Base-by-base conservation (phyloP, 2,113 vertebrate species). In the Bettongia penicillata region DNA sequence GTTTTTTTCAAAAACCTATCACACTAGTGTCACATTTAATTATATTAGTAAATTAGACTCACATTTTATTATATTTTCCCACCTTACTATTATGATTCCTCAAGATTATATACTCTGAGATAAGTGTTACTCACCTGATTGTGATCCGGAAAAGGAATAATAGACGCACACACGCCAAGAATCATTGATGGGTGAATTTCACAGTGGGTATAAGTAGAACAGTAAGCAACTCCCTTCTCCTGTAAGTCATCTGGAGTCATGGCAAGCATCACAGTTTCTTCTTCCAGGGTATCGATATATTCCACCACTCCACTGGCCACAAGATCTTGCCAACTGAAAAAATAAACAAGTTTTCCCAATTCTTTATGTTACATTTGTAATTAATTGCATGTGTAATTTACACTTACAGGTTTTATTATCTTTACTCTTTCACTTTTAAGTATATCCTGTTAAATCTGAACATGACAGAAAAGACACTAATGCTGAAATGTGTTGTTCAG, bases 101-200 rank as follows among this genome's bases (percentile, higher is more conserved):
- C 51, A 92, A 77, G 61, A n/a, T 77, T 5, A 77, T 37, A 43
- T 77, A 94, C 23, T 48, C 90, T 14, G 93, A 93, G n/a, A 96
- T n/a, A 93, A 77, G 28, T 43, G 55, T 31, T 48, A 98, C 98
- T 94, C 98, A 99, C 99, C 99, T 99, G 99, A 98, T 99, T 99
- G 98, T 99, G 99, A 97, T 99, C 99, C 8, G 99, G 99, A 97
- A 99, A 99, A 22, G 99, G 99, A 96, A 99, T 99, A 97, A 99
- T 99, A 61, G 99, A 99, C 0, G 99, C 99, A 94, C 99, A 99
- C 10, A 99, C 99, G 92, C 99, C 99, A 48, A 99, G 99, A 97
- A 99, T 99, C 99, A 99, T 99, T 14, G 99, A 99, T 0, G 99
- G 99, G 93, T 99, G 99, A 97, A 99, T 99, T 98, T 99, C 99